Evolutionary conservation across 2,797 vertebrate species (phyloP), one percentile per base, ranked within the genome.

Genomic region (Eleutherodactylus coqui): DNA sequence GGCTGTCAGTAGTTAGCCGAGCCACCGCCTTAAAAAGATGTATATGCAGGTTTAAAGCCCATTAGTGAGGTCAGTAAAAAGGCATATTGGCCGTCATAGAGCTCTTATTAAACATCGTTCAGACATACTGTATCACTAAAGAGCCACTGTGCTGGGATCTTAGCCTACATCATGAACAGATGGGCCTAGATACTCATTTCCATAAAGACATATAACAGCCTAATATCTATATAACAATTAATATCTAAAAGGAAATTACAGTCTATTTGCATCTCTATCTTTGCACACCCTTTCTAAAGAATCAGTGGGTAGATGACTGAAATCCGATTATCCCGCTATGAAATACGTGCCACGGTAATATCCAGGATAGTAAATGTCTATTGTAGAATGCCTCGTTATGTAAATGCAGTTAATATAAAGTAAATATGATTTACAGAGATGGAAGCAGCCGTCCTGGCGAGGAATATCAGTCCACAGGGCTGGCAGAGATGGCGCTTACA

Each of bases 361-460:
- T 55, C 10, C 34, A 76, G 49, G 16, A 55, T 76, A 11, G 49
- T 53, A 34, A 49, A 32, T 38, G 29, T 55, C 32, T 77, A 34
- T 27, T 55, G 75, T 78, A 38, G 38, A 60, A 78, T n/a, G 34
- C 11, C 75, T 78, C 21, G 32, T 78, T 78, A 36, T 78, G 53
- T 34, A 53, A 82, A 70, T 70, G 67, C 45, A 27, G 24, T 53
- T 67, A 84, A 67, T 69, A 58, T 51, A 67, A 67, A 67, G 55
- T 67, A 84, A 77, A 78, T 76, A 78, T 51, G 45, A 78, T 77
- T 67, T 67, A 27, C 45, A 38, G 60, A 41, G 32, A 36, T 77
- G 73, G 43, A 69, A 51, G 43, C 64, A 53, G 43, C 19, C 29
- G 29, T 19, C 9, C 27, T 70, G 62, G 45, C 45, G 75, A 34